Base-by-base conservation (phyloP, 2,888 invertebrate species). In the Drosophila anomelani region DNA sequence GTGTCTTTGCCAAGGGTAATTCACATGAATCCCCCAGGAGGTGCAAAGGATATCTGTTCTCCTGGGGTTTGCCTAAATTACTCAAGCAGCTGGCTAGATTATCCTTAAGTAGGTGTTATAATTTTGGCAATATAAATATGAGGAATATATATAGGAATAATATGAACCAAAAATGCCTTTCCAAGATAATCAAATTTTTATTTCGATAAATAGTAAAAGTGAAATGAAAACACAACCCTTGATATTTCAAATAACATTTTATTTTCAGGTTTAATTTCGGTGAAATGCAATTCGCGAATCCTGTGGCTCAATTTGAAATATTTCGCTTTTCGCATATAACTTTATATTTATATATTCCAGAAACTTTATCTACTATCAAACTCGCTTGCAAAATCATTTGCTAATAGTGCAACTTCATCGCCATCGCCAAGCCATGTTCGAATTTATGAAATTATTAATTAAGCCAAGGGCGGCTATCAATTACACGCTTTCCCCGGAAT, bases 401-500 rank as follows among this genome's bases (percentile, higher is more conserved):
- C 47, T 47, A 41, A 26, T 41, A 23, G 49, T 29, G 41, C 49
- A 26, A 51, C 23, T 41, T 58, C 23, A 41, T 23, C 20, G 41
- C 34, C 32, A 41, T n/a, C 15, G 41, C 26, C 9, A 32, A 36
- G 36, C 34, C 60, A 41, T 77, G 66, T 69, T 77, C 72, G 72
- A 86, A 78, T 86, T 86, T 29, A 73, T 63, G 75, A 83, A 87
- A 80, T 80, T 80, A 86, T 76, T 88, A 88, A 84, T 84, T 83
- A 88, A 76, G 81, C 86, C 70, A 67, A 61, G 72, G 84, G 79
- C 75, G 77, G 77, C 89, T 84, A 85, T 85, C 89, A 85, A 88
- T 85, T 88, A 85, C 85, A 85, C 75, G 76, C 87, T 78, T 74
- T 75, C 74, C 63, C 59, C 78, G 76, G 84, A 87, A 84, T 79